Base-by-base conservation (phyloP, 2,888 invertebrate genomes). In the Panopea generosa region DNA sequence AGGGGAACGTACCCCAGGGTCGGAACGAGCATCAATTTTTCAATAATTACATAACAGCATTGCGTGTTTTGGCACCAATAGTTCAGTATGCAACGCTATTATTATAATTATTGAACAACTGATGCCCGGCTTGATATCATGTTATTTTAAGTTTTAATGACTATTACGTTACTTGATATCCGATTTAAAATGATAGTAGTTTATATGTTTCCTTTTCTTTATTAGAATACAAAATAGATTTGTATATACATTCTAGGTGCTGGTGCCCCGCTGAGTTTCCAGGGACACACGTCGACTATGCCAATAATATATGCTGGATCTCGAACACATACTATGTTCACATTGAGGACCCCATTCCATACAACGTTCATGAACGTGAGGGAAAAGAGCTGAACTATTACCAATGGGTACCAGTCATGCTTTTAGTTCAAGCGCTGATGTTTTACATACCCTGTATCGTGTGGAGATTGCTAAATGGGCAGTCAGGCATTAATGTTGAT, bases 231-330 rank as follows among this genome's bases (percentile, higher is more conserved):
- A 33, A 33, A 4, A 33, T 33, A 33, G 4, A 33, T 33, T 7
- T 11, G 33, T 59, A 11, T 60, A 6, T 27, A 27, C 0, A 26
- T 52, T 65, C 65, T 38, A 78, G 78, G 67, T 93, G 93, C 81
- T 93, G 93, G 93, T 93, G 93, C 60, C 93, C 93, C 20, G 93
- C 93, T 2, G 92, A 93, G 83, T 94, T 94, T 87, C 93, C 93
- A 6, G 92, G 92, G 33, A 93, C 93, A 22, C 94, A 94, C 90
- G 93, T 93, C 72, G 93, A 93, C 76, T 94, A 94, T 87, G 92
- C 94, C 20, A 94, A 94, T 87, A 93, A 93, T 88, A 93, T 93
- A 80, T 94, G 94, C 87, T 94, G 94, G 94, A 93, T 93, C 55
- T 92, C 93, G 74, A 93, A 93, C 86, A 93, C 93, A 2, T 94